A percentile compares a stretch with the other conserved stretches of the same genome.
Conservation (phyloP, 2,888 invertebrate genomes). For the Drosophila limbata region DNA sequence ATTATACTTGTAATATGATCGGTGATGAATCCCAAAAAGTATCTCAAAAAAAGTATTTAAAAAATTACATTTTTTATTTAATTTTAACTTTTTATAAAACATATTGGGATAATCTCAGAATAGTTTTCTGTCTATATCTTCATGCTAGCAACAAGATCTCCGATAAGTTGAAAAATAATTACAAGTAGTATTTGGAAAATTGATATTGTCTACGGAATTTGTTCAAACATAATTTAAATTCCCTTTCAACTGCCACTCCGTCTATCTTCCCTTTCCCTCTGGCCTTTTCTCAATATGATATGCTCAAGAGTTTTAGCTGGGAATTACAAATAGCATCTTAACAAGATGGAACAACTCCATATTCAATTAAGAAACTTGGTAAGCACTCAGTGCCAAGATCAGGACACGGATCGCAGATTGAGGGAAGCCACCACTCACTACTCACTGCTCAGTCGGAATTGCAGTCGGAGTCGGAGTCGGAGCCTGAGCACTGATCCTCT, state of each 20-base stretch:
- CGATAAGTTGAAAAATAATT: not conserved
- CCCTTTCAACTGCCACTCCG: too few species aligned
- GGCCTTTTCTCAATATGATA: not conserved
- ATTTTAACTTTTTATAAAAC: too few species aligned
- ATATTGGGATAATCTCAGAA: too few species aligned
- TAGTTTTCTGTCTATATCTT: too few species aligned
- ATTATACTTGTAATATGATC: too few species aligned
- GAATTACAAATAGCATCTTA: not conserved
- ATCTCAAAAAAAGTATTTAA: too few species aligned
- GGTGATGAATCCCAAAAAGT: too few species aligned
- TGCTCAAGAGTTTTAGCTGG: not conserved
- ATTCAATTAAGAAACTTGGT: conserved; percentile 19
- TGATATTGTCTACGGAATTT: not conserved
- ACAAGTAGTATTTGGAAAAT: not conserved
- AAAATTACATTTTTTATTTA: too few species aligned
- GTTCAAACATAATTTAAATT: not conserved
- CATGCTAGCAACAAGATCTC: too few species aligned
- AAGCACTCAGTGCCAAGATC: conserved; percentile 52
- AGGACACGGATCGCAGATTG: conserved; percentile 41
- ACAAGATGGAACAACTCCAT: not conserved
- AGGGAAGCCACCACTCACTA: conserved; percentile 14
- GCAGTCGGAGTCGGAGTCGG: not conserved
- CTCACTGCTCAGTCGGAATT: not conserved
- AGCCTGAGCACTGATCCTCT: conserved; percentile 51
- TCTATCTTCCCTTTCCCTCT: not conserved